These are phyloP conservation scores for Phengaris alcon DNA, from an alignment of 2,888 invertebrate species.

Conservation along the genomic window DNA sequence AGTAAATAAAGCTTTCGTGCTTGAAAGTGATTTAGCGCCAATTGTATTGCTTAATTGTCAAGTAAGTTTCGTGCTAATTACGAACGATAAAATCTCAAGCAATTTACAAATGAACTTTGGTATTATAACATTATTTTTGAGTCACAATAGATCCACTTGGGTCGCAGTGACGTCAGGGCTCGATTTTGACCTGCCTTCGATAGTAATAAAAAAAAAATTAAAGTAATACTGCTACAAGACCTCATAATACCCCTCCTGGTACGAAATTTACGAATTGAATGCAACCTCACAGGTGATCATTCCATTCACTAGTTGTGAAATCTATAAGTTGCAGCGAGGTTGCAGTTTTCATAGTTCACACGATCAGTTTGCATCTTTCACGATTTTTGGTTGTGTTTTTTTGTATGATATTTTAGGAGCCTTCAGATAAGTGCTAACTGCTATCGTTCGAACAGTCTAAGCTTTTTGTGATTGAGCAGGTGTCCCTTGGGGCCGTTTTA, in stretches of 20 bases:
- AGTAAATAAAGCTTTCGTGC: neutral
- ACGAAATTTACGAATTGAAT: neutral
- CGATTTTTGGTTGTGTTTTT: neutral
- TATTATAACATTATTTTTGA: neutral
- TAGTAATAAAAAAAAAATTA: no score
- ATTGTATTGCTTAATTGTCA: neutral
- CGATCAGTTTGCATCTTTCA: neutral
- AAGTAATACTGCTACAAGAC: no score
- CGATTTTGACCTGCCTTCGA: no score
- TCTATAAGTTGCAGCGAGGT: neutral
- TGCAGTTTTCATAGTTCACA: conserved; percentile 2
- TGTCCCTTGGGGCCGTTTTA: neutral
- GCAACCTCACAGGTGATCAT: neutral
- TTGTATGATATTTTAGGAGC: no score
- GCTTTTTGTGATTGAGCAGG: neutral
- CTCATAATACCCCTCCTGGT: no score
- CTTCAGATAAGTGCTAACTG: no score
- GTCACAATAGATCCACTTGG: no score
- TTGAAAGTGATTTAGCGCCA: neutral
- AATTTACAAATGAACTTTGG: conserved; percentile 19
- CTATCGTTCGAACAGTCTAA: neutral
- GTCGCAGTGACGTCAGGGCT: no score
- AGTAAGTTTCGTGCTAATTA: conserved; percentile 9
- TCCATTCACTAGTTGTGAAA: neutral
- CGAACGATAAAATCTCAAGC: neutral